Percentiles rank a stretch among this genome's conserved stretches.
phyloP scores from a whole-genome alignment of 2,888 invertebrate species.

The Desoria tigrina region DNA sequence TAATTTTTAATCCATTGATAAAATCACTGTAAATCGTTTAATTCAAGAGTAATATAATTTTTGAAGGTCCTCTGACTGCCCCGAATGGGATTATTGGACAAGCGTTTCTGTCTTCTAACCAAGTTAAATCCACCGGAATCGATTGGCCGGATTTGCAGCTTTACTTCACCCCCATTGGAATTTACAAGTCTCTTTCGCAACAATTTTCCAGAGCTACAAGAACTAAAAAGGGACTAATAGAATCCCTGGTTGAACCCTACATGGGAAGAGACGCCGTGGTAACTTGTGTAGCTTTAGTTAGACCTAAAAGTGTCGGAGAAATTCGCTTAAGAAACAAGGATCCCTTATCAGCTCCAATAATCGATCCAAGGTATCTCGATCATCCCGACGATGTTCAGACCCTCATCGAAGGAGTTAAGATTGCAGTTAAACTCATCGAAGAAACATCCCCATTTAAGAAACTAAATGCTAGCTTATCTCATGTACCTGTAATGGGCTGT shows the following conservation, averaged over 20 bases:
- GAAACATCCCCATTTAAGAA: slow-evolving; percentile 30
- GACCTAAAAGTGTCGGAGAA: slow-evolving; percentile 37
- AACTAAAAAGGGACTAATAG: slow-evolving; percentile 24
- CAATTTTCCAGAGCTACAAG: slow-evolving; percentile 25
- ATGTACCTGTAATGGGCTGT: slow-evolving; percentile 33
- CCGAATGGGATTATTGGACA: slow-evolving; percentile 30
- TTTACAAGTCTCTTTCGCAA: slow-evolving; percentile 18
- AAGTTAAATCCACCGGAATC: slow-evolving; percentile 25
- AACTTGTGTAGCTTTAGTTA: slow-evolving; percentile 23
- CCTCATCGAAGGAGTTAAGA: slow-evolving; percentile 34
- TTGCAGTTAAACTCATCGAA: slow-evolving; percentile 20
- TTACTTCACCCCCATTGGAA: slow-evolving; percentile 32
- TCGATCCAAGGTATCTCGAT: slow-evolving; percentile 43
- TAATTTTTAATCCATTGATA: background rate
- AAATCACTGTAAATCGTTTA: background rate
- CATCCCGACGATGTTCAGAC: slow-evolving; percentile 32
- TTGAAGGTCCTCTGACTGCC: slow-evolving; percentile 22
- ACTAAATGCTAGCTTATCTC: slow-evolving; percentile 27
- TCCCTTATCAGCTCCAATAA: slow-evolving; percentile 30
- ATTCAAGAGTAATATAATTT: background rate
- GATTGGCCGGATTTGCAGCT: slow-evolving; percentile 50
- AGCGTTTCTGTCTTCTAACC: slow-evolving; percentile 30
- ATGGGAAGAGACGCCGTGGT: slow-evolving; percentile 38
- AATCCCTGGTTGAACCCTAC: slow-evolving; percentile 19
- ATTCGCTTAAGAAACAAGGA: slow-evolving; percentile 34